A percentile compares a stretch with the other conserved stretches of the same genome.
Conservation (phyloP, 2,113 vertebrate genomes). For the Perca schrenkii region DNA sequence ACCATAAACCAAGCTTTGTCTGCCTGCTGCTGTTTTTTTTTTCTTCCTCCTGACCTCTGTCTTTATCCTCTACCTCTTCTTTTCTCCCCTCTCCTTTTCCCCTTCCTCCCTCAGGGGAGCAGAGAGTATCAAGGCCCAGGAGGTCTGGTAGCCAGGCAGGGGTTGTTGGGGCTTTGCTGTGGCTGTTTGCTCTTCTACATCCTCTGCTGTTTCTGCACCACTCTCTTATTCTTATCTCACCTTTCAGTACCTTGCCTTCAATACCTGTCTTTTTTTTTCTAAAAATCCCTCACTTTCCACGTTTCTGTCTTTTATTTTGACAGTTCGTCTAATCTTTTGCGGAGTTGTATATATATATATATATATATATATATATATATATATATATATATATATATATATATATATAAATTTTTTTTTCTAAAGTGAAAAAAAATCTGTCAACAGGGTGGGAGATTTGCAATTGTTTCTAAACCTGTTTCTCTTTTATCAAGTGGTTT, state of each 20-base stretch:
- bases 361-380: background rate
- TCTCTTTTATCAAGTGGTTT: background rate
- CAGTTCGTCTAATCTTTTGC: slow-evolving; percentile 1
- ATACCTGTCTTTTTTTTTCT: background rate
- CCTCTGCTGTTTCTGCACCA: slow-evolving; percentile 1
- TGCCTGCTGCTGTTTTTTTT: background rate
- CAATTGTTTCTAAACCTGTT: background rate
- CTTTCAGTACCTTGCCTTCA: background rate
- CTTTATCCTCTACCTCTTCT: background rate
- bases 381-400: background rate
- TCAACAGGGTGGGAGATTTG: background rate
- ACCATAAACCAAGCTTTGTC: slow-evolving; percentile 12
- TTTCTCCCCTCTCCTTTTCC: background rate
- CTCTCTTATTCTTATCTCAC: slow-evolving; percentile 12
- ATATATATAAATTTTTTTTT: background rate
- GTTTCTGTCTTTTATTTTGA: background rate
- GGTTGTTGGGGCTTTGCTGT: background rate
- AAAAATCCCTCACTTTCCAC: background rate
- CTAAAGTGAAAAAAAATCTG: background rate
- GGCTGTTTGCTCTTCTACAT: background rate
- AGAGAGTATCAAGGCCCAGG: background rate
- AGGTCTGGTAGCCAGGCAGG: slow-evolving; percentile 6
- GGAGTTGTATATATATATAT: background rate
- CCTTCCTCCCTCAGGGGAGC: slow-evolving; percentile 4
- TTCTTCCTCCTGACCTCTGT: background rate